Conservation (phyloP, 1,140 invertebrate species). For the Dinothrombium tinctorium region DNA sequence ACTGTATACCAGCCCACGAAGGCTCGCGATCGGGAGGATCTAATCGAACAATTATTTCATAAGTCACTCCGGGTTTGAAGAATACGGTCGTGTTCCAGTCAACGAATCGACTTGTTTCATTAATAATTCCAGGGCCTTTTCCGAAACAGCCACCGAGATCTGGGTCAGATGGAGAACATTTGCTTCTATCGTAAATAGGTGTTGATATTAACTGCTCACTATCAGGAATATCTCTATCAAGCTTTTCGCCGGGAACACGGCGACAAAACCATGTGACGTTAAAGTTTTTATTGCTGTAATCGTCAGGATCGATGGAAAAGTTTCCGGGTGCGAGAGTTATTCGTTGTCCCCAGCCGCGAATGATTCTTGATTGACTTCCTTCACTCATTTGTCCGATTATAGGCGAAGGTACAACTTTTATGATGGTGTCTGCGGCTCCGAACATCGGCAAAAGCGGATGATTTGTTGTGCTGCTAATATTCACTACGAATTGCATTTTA, state of each 20-base stretch:
- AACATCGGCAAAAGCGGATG: constrained; percentile 13
- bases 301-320: constrained; percentile 17
- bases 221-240: constrained; percentile 11
- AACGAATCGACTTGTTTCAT: constrained; percentile 12
- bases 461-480: constrained; percentile 13
- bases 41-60: constrained; percentile 16
- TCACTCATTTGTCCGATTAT: constrained; percentile 16
- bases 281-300: constrained; percentile 16
- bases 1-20: constrained; percentile 16
- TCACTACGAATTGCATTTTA: constrained; percentile 16
- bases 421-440: constrained; percentile 12
- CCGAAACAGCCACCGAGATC: constrained; percentile 17
- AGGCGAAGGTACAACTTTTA: constrained; percentile 16
- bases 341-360: constrained; percentile 16
- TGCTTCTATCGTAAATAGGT: constrained; percentile 15
- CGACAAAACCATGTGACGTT: constrained; percentile 17
- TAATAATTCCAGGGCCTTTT: constrained; percentile 16
- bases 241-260: constrained; percentile 14
- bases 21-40: constrained; percentile 16
- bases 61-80: constrained; percentile 14
- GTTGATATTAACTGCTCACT: constrained; percentile 14
- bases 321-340: constrained; percentile 14
- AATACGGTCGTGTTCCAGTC: constrained; percentile 17
- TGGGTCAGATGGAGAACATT: constrained; percentile 6
- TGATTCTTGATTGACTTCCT: constrained; percentile 17